phyloP scores from a whole-genome alignment of 1,140 invertebrate genomes.

The Drosophila ironensis region DNA sequence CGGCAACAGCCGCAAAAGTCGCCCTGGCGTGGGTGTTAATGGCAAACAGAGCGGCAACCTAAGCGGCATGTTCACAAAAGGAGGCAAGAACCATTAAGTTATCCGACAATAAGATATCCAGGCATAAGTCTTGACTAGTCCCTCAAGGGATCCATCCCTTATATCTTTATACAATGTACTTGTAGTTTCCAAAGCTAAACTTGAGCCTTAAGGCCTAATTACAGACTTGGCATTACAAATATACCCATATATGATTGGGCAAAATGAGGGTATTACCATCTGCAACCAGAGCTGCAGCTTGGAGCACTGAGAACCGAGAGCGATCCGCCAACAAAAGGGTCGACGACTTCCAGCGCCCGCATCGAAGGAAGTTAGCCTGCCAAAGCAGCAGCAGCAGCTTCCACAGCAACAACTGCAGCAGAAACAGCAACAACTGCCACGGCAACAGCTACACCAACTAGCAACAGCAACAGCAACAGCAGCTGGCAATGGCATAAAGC shows the following conservation, averaged over 20 bases:
- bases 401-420: slow-evolving; percentile 28
- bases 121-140: background rate
- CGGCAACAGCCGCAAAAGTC: slow-evolving; percentile 19
- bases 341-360: slow-evolving; percentile 74
- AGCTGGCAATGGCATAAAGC: slow-evolving; percentile 71
- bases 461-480: slow-evolving; percentile 12
- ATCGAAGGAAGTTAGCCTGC: slow-evolving; percentile 43
- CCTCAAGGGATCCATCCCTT: too few relatives aligned
- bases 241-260: too few relatives aligned
- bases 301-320: slow-evolving; percentile 1
- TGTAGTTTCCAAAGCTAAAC: too few relatives aligned
- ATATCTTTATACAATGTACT: too few relatives aligned
- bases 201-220: too few relatives aligned
- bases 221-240: too few relatives aligned
- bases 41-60: slow-evolving; percentile 63
- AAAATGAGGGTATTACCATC: background rate
- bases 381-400: slow-evolving; percentile 28
- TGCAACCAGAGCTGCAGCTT: slow-evolving; percentile 18
- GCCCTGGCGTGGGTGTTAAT: slow-evolving; percentile 75
- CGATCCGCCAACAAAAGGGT: slow-evolving; percentile 59
- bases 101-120: slow-evolving; percentile 21
- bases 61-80: slow-evolving; percentile 42
- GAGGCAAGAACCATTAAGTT: background rate
- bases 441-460: slow-evolving; percentile 25
- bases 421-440: slow-evolving; percentile 35